Evolutionary conservation across 2,797 vertebrate species (phyloP).

Genomic region (Strix occidentalis): DNA sequence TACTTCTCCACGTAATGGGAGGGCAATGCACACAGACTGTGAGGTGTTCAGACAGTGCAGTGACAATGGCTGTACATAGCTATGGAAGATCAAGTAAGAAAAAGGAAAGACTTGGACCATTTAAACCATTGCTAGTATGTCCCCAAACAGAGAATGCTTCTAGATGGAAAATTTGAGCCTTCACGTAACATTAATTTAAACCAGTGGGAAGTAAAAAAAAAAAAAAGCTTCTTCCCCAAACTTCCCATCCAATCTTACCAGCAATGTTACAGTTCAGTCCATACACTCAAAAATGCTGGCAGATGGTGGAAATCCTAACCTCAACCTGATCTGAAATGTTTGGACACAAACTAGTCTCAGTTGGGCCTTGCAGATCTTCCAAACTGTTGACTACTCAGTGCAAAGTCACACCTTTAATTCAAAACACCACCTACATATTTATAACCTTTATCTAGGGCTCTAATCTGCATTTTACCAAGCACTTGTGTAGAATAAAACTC

Average conservation of each 20-base stretch:
- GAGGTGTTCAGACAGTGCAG: neutral
- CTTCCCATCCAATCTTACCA: neutral
- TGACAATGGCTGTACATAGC: fast-evolving
- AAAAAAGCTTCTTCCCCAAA: neutral
- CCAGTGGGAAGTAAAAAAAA: neutral
- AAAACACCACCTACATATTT: neutral
- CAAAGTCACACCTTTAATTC: neutral
- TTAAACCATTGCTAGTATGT: neutral
- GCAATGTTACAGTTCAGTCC: neutral
- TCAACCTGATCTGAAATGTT: neutral
- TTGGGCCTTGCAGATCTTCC: neutral
- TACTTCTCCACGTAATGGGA: neutral
- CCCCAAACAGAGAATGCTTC: neutral
- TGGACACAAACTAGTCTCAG: neutral
- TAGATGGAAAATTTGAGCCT: neutral
- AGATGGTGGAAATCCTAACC: neutral
- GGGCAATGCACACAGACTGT: fast-evolving
- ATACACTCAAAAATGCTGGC: neutral
- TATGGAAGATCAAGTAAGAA: neutral
- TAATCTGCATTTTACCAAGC: neutral
- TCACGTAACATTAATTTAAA: neutral
- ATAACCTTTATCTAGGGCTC: neutral
- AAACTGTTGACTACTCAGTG: neutral
- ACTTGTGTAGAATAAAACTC: neutral
- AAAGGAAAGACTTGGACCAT: neutral